phyloP scores from a whole-genome alignment of 2,113 vertebrate genomes.

The Spheniscus mendiculus region DNA sequence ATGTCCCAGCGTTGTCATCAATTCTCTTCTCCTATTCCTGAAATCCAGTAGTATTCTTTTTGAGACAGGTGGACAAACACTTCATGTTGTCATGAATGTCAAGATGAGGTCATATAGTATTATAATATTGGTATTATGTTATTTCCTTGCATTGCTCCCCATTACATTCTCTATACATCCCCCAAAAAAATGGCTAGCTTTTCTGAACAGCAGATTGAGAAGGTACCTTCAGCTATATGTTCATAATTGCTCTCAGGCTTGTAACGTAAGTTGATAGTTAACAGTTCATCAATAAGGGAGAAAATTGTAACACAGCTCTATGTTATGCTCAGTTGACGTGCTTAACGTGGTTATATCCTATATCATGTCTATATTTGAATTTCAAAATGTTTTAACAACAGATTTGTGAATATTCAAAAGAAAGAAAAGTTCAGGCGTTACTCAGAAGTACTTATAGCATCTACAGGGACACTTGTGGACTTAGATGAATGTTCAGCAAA shows the following conservation, averaged over 20 bases:
- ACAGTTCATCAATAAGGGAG: neutral
- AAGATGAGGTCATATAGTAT: neutral
- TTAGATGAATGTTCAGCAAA: neutral
- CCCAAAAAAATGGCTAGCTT: neutral
- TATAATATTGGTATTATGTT: neutral
- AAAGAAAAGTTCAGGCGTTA: neutral
- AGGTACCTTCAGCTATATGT: neutral
- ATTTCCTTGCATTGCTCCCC: neutral
- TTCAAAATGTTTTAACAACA: neutral
- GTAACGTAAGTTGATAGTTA: neutral
- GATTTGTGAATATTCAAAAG: neutral
- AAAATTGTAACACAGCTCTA: neutral
- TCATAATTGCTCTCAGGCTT: neutral
- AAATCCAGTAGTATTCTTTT: neutral
- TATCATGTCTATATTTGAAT: neutral
- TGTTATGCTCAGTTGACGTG: neutral
- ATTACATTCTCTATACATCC: neutral
- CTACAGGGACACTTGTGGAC: neutral
- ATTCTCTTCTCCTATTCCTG: neutral
- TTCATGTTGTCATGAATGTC: too few relatives aligned
- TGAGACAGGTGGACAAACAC: neutral
- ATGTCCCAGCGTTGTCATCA: neutral
- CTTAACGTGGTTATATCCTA: neutral
- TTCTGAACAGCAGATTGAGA: neutral
- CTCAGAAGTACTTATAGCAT: neutral